Evolutionary conservation across 2,113 vertebrate genomes (phyloP).

Genomic region (Dolichotis patagonum): DNA sequence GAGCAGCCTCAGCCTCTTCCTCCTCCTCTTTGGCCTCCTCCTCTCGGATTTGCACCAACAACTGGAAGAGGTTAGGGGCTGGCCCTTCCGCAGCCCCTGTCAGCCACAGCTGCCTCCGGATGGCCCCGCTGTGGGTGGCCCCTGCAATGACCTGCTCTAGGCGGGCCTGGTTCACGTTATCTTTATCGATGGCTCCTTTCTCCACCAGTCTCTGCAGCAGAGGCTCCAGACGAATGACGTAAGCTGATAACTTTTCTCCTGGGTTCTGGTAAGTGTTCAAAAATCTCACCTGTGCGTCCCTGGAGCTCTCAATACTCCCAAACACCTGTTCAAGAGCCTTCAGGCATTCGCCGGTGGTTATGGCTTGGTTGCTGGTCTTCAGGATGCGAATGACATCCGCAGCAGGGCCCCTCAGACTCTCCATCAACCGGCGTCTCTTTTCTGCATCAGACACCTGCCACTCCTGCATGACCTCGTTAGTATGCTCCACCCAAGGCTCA

Average conservation of each 20-base stretch:
- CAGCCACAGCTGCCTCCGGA: conserved; percentile 78
- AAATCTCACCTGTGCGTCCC: conserved; percentile 77
- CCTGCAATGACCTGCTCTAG: conserved; percentile 80
- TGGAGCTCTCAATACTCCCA: conserved; percentile 73
- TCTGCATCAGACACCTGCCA: conserved; percentile 77
- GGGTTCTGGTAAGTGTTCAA: conserved; percentile 81
- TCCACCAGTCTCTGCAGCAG: conserved; percentile 79
- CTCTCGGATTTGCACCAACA: conserved; percentile 79
- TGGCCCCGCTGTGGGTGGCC: conserved; percentile 75
- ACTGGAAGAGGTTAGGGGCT: conserved; percentile 75
- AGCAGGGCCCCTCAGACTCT: conserved; percentile 76
- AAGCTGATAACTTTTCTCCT: conserved; percentile 76
- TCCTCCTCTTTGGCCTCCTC: conserved; percentile 76
- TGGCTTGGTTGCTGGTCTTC: conserved; percentile 70
- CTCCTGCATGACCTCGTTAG: conserved; percentile 69
- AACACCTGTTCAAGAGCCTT: conserved; percentile 79
- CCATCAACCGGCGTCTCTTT: conserved; percentile 75
- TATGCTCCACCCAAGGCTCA: conserved; percentile 76
- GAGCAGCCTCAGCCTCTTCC: conserved; percentile 59
- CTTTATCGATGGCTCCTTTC: conserved; percentile 80
- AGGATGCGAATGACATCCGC: conserved; percentile 78
- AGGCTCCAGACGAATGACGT: conserved; percentile 79
- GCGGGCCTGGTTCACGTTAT: conserved; percentile 78
- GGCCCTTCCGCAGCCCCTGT: conserved; percentile 34
- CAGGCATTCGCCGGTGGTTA: conserved; percentile 71